These are phyloP conservation scores for Eustalomyia histrio DNA, from an alignment of 2,888 invertebrate species.

Conservation along the genomic window DNA sequence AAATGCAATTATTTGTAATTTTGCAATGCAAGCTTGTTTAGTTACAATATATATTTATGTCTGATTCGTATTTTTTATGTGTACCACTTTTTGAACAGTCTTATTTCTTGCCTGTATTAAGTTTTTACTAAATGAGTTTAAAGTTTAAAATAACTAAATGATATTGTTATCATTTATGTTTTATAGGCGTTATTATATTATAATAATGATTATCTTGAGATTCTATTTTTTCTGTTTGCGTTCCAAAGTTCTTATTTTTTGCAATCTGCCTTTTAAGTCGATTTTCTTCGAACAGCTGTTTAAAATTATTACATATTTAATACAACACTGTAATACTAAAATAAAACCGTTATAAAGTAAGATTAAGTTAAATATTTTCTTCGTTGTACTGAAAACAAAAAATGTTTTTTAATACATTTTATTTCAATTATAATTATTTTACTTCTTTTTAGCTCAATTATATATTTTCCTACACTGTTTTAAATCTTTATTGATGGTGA, in stretches of 20 bases:
- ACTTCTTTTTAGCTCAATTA: too few relatives aligned
- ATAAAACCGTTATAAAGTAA: slow-evolving; percentile 4
- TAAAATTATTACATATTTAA: neutral
- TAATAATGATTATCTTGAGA: slow-evolving; percentile 14
- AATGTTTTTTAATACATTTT: too few relatives aligned
- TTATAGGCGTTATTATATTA: slow-evolving; percentile 4
- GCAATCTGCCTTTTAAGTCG: slow-evolving; percentile 2
- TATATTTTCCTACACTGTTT: too few relatives aligned
- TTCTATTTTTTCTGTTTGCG: neutral
- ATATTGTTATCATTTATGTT: slow-evolving; percentile 13
- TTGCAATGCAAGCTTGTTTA: neutral
- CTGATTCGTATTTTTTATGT: neutral
- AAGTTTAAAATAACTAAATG: slow-evolving; percentile 12
- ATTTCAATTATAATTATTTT: too few relatives aligned
- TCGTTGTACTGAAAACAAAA: too few relatives aligned
- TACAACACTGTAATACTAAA: slow-evolving; percentile 24
- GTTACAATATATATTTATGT: neutral
- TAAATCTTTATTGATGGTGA: too few relatives aligned
- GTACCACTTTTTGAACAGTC: neutral
- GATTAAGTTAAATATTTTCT: too few relatives aligned
- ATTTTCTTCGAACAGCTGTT: slow-evolving; percentile 22
- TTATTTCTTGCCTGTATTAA: neutral
- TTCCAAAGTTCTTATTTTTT: neutral
- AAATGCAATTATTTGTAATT: neutral
- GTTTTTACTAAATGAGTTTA: neutral